A percentile compares a stretch with the other conserved stretches of the same genome.
phyloP scores from a whole-genome alignment of 2,888 invertebrate genomes.

The Vandiemenella viatica region DNA sequence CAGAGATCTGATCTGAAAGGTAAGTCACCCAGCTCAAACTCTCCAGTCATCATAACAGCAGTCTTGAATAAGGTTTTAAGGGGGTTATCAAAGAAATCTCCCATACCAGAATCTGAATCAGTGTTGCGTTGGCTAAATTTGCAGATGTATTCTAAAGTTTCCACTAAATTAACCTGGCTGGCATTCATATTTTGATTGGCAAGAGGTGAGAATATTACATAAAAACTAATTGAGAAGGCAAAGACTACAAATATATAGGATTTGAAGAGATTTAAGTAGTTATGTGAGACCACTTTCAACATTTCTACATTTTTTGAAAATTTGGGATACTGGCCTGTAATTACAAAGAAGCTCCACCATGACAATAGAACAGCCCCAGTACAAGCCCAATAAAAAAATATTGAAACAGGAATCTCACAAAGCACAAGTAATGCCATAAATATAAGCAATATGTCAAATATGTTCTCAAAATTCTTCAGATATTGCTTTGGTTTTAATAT shows the following conservation, averaged over 20 bases:
- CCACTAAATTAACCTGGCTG: too few relatives aligned
- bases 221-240: background rate
- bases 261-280: background rate
- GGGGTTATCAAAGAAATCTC: background rate
- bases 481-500: background rate
- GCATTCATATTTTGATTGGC: too few relatives aligned
- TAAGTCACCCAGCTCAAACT: background rate
- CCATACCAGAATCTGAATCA: background rate
- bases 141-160: too few relatives aligned
- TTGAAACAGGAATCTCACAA: background rate
- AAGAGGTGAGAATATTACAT: too few relatives aligned
- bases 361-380: background rate
- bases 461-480: slow-evolving; percentile 1
- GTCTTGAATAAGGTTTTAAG: background rate
- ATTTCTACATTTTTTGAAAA: slow-evolving; percentile 2
- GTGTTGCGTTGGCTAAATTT: background rate
- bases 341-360: background rate
- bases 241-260: background rate
- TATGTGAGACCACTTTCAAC: slow-evolving; percentile 1
- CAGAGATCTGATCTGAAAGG: background rate
- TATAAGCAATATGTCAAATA: background rate
- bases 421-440: background rate
- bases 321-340: background rate
- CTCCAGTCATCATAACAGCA: too few relatives aligned
- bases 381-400: background rate